Evolutionary conservation across 1,140 invertebrate species (phyloP), one percentile per base, ranked within the genome.

Genomic region (Drosophila mayri): DNA sequence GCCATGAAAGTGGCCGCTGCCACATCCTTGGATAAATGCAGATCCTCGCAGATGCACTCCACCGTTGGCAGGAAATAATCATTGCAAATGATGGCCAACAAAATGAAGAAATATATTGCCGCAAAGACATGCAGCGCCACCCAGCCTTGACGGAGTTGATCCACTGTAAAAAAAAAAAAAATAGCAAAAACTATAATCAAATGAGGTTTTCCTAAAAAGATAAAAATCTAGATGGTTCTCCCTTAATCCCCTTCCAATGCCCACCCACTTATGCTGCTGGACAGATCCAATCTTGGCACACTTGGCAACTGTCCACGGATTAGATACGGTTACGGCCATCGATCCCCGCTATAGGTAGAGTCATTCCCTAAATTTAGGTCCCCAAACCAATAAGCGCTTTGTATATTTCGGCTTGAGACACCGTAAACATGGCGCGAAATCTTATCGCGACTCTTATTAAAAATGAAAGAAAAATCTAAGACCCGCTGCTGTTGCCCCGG

Each of bases 1-100:
- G 98, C 96, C 95, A 99, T 97, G 84, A 98, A 98, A 0, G 97
- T 99, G 0, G 97, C 97, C 0, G 97, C 97, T 0, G 97, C 97
- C 10, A 98, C 96, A 92, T 98, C 97, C 85, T 95, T 94, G 12
- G 95, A 96, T 90, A 96, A 94, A 67, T 96, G 95, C 22, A 96
- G 91, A 61, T 94, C 94, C 32, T 95, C 95, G 86, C 97, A 97
- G 73, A 98, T 97, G 71, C 95, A 94, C 90, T 97, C 96, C 3
- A 98, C 94, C 2, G 96, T 95, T 0, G 97, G 97, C 16, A 98
- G 94, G 77, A 98, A 96, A 82, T 97, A 98, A 82, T 97, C 96
- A 85, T 98, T 97, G 92, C 97, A 98, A 3, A 98, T 95, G 32
- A 97, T 95, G 1, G 97, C 97, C 14, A 98, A 93, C 10, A 96